These are phyloP conservation scores for Hanleya hanleyi DNA, from an alignment of 2,888 invertebrate species.

Conservation along the genomic window DNA sequence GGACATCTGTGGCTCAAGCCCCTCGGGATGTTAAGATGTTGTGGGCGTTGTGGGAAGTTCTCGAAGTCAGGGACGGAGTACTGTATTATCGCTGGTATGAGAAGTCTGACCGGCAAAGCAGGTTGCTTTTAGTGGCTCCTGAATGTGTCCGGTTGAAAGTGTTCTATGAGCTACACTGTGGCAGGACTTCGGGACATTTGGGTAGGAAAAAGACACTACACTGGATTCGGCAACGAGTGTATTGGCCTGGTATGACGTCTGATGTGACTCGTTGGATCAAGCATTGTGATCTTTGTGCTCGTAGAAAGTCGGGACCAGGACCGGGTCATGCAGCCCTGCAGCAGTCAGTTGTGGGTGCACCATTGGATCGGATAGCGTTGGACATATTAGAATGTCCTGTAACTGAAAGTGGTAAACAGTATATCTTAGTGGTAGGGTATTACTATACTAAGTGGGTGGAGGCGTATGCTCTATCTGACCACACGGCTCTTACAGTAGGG, in stretches of 20 bases:
- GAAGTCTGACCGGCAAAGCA: background rate
- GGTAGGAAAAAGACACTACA: background rate
- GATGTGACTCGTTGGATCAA: background rate
- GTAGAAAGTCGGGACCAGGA: background rate
- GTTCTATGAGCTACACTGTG: background rate
- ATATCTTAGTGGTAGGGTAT: background rate
- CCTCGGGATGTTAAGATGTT: background rate
- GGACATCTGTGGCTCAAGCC: background rate
- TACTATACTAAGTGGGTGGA: background rate
- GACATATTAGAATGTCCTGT: background rate
- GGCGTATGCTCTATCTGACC: background rate
- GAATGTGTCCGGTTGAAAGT: background rate
- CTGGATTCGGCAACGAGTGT: background rate
- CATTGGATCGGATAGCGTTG: background rate
- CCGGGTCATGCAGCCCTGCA: background rate
- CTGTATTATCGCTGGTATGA: background rate
- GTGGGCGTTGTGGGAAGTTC: background rate
- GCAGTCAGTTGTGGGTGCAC: background rate
- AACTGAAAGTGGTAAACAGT: background rate
- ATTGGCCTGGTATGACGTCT: background rate
- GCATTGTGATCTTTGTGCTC: background rate
- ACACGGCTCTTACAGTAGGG: background rate
- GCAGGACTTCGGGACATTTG: background rate
- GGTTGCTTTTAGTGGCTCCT: background rate
- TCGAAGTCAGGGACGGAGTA: background rate